Conservation (phyloP, 1,140 invertebrate genomes). For the Diachasma alloeum region DNA sequence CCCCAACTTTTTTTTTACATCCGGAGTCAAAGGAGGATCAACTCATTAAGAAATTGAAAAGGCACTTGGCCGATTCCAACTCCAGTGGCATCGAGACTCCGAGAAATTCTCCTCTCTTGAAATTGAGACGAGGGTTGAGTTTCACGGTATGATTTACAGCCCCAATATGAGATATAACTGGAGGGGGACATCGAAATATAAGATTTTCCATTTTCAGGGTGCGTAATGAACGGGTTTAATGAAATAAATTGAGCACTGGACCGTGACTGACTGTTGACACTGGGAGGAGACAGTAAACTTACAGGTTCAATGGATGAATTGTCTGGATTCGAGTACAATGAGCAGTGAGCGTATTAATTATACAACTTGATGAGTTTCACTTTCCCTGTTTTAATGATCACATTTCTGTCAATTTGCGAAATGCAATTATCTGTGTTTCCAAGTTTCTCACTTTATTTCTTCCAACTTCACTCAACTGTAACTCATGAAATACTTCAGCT, state of each 20-base stretch:
- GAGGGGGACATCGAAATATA: background rate
- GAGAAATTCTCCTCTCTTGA: background rate
- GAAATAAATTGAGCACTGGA: conserved; percentile 26
- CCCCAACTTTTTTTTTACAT: background rate
- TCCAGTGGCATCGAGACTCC: background rate
- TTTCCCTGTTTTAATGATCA: too few species aligned
- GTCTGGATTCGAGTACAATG: too few species aligned
- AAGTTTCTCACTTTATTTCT: too few species aligned
- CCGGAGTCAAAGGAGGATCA: background rate
- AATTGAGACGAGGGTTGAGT: conserved; percentile 4
- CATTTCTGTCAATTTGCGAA: too few species aligned
- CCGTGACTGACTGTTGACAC: background rate
- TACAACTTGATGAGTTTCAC: too few species aligned
- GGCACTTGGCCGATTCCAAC: background rate
- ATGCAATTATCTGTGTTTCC: too few species aligned
- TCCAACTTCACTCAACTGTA: too few species aligned
- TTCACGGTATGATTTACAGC: background rate
- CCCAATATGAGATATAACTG: background rate
- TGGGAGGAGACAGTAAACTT: background rate
- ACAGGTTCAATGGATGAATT: too few species aligned
- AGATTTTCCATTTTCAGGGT: background rate
- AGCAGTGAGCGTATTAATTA: too few species aligned
- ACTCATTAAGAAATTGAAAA: conserved; percentile 6
- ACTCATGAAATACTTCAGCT: too few species aligned
- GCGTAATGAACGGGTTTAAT: conserved; percentile 23